Percentiles rank a stretch among this genome's conserved stretches.
Conservation (phyloP, 2,797 vertebrate genomes). For the Xenopus petersii region DNA sequence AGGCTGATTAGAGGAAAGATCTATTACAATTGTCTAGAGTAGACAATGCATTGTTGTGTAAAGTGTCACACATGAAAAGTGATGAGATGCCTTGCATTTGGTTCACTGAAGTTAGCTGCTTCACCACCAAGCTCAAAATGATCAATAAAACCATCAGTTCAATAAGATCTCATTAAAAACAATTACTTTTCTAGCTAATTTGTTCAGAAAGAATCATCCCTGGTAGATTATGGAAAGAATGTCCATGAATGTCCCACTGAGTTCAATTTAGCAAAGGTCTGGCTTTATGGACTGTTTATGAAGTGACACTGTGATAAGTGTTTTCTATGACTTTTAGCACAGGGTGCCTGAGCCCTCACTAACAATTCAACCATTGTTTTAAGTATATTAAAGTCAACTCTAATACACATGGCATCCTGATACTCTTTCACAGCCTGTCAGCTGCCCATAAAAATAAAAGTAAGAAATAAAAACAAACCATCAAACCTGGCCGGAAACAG, state of each 20-base stretch:
- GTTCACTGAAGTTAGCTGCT: no score
- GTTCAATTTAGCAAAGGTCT: slow-evolving; percentile 14
- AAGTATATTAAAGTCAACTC: slow-evolving; percentile 31
- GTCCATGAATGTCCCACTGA: slow-evolving; percentile 21
- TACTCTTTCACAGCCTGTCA: slow-evolving; percentile 27
- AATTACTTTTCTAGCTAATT: no score
- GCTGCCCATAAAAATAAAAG: slow-evolving; percentile 35
- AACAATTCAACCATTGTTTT: slow-evolving; percentile 39
- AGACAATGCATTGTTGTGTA: no score
- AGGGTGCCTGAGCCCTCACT: slow-evolving; percentile 7
- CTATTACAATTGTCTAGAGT: no score
- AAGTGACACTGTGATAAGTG: slow-evolving; percentile 41
- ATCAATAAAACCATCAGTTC: no score
- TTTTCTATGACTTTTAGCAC: slow-evolving; percentile 7
- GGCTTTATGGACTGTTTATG: slow-evolving; percentile 46
- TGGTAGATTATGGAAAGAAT: slow-evolving; percentile 14
- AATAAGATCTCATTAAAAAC: no score
- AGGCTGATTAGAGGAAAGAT: no score
- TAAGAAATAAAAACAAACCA: slow-evolving; percentile 13
- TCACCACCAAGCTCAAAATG: no score
- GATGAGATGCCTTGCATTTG: no score
- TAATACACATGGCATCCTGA: slow-evolving; percentile 22
- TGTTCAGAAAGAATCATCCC: no score
- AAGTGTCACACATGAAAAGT: no score
- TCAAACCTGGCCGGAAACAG: neutral